Evolutionary conservation across 2,797 vertebrate genomes (phyloP).

Genomic region (Macrochelys suwanniensis): DNA sequence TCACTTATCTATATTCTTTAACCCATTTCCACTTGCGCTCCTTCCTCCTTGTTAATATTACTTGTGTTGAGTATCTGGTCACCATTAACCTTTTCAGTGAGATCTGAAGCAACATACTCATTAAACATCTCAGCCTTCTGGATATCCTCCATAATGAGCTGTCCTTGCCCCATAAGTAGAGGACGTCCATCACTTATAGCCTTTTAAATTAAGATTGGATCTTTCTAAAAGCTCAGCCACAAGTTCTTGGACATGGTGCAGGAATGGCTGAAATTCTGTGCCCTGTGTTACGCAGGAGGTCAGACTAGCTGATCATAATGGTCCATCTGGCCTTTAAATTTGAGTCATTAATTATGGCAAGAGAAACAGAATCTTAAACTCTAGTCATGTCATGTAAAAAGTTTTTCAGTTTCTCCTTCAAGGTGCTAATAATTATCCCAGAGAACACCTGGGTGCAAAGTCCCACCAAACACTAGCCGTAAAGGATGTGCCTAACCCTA

Average conservation of each 20-base stretch:
- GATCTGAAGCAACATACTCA: neutral
- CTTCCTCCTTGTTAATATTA: neutral
- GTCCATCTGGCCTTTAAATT: neutral
- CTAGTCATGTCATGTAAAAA: neutral
- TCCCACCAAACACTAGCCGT: neutral
- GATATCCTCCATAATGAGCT: neutral
- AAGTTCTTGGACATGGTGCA: neutral
- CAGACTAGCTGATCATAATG: neutral
- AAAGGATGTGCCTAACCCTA: too few relatives aligned
- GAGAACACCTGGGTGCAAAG: neutral
- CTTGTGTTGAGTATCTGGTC: neutral
- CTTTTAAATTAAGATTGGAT: neutral
- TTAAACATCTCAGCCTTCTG: neutral
- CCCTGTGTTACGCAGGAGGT: neutral
- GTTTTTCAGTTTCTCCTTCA: neutral
- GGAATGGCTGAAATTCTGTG: neutral
- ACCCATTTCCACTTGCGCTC: neutral
- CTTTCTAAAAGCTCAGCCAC: neutral
- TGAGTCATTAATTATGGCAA: neutral
- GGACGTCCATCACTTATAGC: neutral
- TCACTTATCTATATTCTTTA: neutral
- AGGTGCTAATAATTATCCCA: neutral
- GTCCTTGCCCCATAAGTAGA: neutral
- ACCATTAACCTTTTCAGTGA: neutral
- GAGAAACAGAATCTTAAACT: neutral